These are phyloP conservation scores for Spialia ferax DNA, from an alignment of 2,888 invertebrate species.

Conservation along the genomic window DNA sequence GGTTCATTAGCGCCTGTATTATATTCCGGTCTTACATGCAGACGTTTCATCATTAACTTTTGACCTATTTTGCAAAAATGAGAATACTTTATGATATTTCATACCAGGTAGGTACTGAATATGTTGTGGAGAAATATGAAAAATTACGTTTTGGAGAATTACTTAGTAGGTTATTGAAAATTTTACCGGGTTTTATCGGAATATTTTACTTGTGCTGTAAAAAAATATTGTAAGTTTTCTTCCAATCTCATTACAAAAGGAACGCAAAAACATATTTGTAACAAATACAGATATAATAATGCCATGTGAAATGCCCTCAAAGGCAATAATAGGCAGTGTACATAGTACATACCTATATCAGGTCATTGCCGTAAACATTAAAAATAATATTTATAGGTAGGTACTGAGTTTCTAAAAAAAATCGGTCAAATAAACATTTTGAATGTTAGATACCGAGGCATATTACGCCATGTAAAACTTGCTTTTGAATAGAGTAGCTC, in stretches of 20 bases:
- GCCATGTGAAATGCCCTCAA: too few relatives aligned
- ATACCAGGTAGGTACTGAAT: not conserved
- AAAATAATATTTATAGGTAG: too few relatives aligned
- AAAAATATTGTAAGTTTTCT: too few relatives aligned
- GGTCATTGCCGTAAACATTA: too few relatives aligned
- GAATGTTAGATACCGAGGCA: too few relatives aligned
- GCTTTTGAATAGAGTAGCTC: slow-evolving; percentile 59
- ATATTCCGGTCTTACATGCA: slow-evolving; percentile 62
- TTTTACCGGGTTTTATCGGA: too few relatives aligned
- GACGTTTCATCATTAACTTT: slow-evolving; percentile 2
- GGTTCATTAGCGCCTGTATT: slow-evolving; percentile 80
- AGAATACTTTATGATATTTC: not conserved
- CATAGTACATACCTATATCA: too few relatives aligned
- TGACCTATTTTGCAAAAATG: not conserved
- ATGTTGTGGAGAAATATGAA: not conserved
- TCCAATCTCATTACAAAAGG: too few relatives aligned
- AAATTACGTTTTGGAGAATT: not conserved
- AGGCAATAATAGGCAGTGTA: too few relatives aligned
- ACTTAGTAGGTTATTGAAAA: not conserved
- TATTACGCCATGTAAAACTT: slow-evolving; percentile 46
- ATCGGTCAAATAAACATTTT: not conserved
- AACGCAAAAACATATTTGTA: too few relatives aligned
- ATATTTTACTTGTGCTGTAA: too few relatives aligned
- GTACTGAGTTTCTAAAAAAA: not conserved
- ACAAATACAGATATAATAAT: too few relatives aligned